Conservation (phyloP, 2,113 vertebrate species). For the Dolichallabes microphthalmus region DNA sequence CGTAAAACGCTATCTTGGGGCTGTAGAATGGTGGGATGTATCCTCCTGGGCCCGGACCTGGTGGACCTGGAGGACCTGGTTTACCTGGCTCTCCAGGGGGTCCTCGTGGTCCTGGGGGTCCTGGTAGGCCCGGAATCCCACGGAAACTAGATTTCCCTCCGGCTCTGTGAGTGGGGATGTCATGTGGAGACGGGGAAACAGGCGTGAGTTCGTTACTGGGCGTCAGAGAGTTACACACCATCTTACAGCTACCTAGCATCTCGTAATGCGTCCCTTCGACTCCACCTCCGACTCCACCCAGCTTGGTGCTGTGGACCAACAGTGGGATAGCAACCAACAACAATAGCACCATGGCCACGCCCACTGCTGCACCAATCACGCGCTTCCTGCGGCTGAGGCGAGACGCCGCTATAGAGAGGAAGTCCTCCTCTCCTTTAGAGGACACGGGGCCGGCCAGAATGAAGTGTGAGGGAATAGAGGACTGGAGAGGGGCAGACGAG, state of each 20-base stretch:
- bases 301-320: constrained; percentile 88
- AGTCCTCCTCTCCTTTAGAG: constrained; percentile 89
- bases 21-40: constrained; percentile 86
- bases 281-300: constrained; percentile 67
- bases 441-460: constrained; percentile 83
- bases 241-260: constrained; percentile 88
- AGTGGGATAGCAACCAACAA: constrained; percentile 92
- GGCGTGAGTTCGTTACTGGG: constrained; percentile 77
- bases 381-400: constrained; percentile 89
- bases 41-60: constrained; percentile 85
- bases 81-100: constrained; percentile 87
- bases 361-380: constrained; percentile 87
- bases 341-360: constrained; percentile 92
- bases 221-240: constrained; percentile 83
- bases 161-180: constrained; percentile 76
- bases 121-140: constrained; percentile 79
- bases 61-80: constrained; percentile 84
- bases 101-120: constrained; percentile 81
- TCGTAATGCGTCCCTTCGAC: constrained; percentile 77
- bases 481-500: constrained; percentile 16
- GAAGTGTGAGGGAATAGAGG: constrained; percentile 56
- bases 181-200: constrained; percentile 76
- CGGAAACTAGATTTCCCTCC: constrained; percentile 80
- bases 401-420: constrained; percentile 90
- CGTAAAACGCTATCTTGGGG: constrained; percentile 94